Conservation (phyloP, 2,888 invertebrate genomes). For the Zygothrica quintamaculata region DNA sequence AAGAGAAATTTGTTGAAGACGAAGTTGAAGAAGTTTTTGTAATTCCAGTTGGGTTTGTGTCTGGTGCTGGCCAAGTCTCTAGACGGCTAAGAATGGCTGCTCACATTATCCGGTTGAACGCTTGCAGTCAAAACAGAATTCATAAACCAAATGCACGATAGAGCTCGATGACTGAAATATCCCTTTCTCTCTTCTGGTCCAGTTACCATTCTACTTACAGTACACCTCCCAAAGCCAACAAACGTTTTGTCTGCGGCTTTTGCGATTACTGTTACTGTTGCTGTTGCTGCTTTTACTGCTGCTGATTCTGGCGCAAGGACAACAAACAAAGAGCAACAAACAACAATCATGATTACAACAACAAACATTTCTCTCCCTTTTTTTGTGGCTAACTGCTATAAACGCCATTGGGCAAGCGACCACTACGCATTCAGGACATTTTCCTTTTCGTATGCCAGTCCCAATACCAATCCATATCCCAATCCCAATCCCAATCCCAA, state of each 20-base stretch:
- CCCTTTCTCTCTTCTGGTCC: background rate
- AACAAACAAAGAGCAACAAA: constrained; percentile 29
- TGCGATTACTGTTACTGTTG: constrained; percentile 43
- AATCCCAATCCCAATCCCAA: too few species aligned
- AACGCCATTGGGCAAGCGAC: constrained; percentile 24
- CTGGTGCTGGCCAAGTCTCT: background rate
- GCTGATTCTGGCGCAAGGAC: constrained; percentile 22
- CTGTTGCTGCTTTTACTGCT: constrained; percentile 9
- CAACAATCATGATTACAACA: constrained; percentile 57
- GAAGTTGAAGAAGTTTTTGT: constrained; percentile 26
- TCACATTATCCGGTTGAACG: constrained; percentile 68
- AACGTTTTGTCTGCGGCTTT: constrained; percentile 65
- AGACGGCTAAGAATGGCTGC: constrained; percentile 27
- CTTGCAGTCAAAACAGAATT: constrained; percentile 64
- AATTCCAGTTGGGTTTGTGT: constrained; percentile 10
- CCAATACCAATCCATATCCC: too few species aligned
- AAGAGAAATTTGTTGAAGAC: constrained; percentile 15
- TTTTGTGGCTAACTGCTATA: constrained; percentile 22
- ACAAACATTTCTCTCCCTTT: constrained; percentile 22
- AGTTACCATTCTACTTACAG: too few species aligned
- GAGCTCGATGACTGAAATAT: constrained; percentile 13
- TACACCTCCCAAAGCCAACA: constrained; percentile 12
- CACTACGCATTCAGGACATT: constrained; percentile 23
- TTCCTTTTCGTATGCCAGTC: constrained; percentile 33
- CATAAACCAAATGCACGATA: constrained; percentile 67